phyloP scores from a whole-genome alignment of 2,113 vertebrate species.

The Aegypius monachus region DNA sequence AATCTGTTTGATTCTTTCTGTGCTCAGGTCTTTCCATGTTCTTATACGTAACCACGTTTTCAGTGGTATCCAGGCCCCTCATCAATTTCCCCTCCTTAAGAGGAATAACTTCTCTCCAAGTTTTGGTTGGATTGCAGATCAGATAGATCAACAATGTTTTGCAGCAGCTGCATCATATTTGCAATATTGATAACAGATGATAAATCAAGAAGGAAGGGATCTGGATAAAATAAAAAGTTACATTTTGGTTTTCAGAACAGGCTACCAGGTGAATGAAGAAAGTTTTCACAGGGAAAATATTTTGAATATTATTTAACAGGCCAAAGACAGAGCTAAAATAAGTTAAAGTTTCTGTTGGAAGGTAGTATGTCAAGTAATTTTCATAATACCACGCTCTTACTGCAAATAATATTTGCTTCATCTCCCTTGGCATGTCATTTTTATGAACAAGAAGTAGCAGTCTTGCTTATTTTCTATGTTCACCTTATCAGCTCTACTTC shows the following conservation, averaged over 20 bases:
- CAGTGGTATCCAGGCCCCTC: background rate
- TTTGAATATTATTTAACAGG: background rate
- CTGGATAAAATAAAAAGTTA: background rate
- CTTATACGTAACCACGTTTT: background rate
- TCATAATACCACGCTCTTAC: background rate
- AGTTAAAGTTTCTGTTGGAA: background rate
- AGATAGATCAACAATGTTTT: background rate
- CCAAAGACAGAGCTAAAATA: background rate
- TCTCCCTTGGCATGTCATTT: background rate
- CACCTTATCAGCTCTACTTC: background rate
- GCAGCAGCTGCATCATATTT: background rate
- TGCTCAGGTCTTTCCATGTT: background rate
- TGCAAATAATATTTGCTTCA: background rate
- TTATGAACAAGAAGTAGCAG: background rate
- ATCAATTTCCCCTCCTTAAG: background rate
- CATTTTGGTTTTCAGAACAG: background rate
- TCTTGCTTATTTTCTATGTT: background rate
- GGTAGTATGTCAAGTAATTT: background rate
- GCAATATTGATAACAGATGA: background rate
- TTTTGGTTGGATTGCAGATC: background rate
- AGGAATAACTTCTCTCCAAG: background rate
- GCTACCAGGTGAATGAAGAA: background rate
- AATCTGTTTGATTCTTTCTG: background rate
- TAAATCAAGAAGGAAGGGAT: background rate
- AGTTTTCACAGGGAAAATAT: background rate